Conservation (phyloP, 2,113 vertebrate species). For the Oryzias celebensis region DNA sequence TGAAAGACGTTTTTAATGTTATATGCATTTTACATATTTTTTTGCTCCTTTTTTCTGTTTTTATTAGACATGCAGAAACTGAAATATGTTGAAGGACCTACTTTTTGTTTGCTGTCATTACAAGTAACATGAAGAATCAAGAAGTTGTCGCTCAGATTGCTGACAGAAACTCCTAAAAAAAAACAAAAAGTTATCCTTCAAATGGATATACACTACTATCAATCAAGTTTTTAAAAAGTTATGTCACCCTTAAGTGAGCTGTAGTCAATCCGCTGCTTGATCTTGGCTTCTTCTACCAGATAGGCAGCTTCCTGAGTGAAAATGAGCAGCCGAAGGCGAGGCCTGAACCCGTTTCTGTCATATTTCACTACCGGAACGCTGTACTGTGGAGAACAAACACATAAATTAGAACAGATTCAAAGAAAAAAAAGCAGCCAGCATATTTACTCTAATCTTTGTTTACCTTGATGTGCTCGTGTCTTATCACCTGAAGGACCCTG, state of each 20-base stretch:
- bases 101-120: conserved; percentile 86
- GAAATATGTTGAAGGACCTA: conserved; percentile 35
- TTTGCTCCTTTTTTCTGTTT: neutral
- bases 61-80: neutral
- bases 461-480: conserved; percentile 84
- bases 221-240: neutral
- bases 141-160: conserved; percentile 86
- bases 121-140: conserved; percentile 86
- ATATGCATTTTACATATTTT: neutral
- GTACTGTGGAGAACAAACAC: conserved; percentile 77
- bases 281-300: conserved; percentile 85
- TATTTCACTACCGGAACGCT: conserved; percentile 87
- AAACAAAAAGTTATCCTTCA: conserved; percentile 9
- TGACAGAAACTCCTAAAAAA: conserved; percentile 86
- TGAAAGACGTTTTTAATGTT: conserved; percentile 45
- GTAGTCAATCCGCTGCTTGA: conserved; percentile 91
- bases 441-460: conserved; percentile 5
- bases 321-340: conserved; percentile 83
- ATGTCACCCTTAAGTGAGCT: conserved; percentile 74
- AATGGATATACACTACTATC: neutral
- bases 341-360: conserved; percentile 89
- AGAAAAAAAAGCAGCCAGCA: neutral
- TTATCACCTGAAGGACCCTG: conserved; percentile 82
- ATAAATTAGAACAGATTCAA: conserved; percentile 4
- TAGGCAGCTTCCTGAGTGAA: conserved; percentile 83